Evolutionary conservation across 2,113 vertebrate genomes (phyloP), one percentile per base, ranked within the genome.

Genomic region (Rhinolophus sinicus): DNA sequence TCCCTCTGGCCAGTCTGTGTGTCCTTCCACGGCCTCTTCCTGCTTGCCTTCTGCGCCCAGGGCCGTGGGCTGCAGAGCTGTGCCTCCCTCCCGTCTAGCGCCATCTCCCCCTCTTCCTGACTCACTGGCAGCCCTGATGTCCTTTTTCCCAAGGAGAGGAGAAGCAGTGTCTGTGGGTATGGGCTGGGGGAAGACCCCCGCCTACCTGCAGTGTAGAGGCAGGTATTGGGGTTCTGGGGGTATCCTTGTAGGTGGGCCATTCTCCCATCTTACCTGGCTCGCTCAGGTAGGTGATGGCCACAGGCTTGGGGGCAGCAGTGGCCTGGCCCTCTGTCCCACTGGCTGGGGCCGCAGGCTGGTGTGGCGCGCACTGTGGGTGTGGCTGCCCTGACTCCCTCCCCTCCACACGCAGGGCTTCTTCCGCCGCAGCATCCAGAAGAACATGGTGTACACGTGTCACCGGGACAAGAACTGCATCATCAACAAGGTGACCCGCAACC

Each of bases 361-460:
- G 0, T 6, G 28, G 40, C 60, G 75, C 44, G 38, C 1, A 10
- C 90, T 2, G 33, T 44, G 75, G 82, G 40, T 75, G 47, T 54
- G 69, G 47, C 73, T 77, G 50, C 88, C 90, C 88, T 87, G 62
- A 47, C 93, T 60, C 60, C 76, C 40, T 72, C 38, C 44, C 86
- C 26, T 62, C 87, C 10, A 1, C 24, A 6, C 93, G 70, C 98
- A 99, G 99, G 99, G 99, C 88, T 99, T 99, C 98, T 99, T 99
- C 98, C 99, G 99, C 94, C 99, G 99, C 97, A 99, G 99, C 98
- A 99, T 99, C 98, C 99, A 99, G 99, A 99, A 99, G 98, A 99
- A 99, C 99, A 99, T 99, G 99, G 99, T 99, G 97, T 99, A 99
- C 98, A 99, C 99, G 5, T 99, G 99, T 98, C 99, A 99, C 98